Base-by-base conservation (phyloP, 2,113 vertebrate species). In the Labeo catla region DNA sequence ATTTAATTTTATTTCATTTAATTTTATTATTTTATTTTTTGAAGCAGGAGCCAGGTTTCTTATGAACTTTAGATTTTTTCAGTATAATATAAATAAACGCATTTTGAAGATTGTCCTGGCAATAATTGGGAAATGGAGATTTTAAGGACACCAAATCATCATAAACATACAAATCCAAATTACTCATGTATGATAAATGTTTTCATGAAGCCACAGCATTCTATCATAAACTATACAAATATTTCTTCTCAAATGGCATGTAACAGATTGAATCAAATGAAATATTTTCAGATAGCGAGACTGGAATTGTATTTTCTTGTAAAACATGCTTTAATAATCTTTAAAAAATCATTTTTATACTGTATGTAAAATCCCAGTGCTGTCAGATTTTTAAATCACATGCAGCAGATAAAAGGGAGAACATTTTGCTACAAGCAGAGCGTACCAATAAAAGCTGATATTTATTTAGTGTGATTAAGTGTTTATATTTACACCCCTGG, bases 391-490 rank as follows among this genome's bases (percentile, higher is more conserved):
- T 34, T 0, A 65, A 63, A 49, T 45, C 11, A 43, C 34, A 16
- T 21, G 80, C 10, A 50, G 16, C 63, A 39, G 23, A 68, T 49
- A 52, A 70, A 68, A 52, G 28, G 21, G 11, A 45, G 43, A 47
- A 13, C 0, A 2, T 36, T 83, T 39, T 45, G 66, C 49, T 10
- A 23, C 47, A 36, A 83, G 63, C 59, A 50, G 16, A 21, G 16
- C 19, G 4, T 52, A 39, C 47, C 63, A 82, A 70, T 68, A 39
- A 82, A 82, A 15, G 57, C 19, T 39, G 50, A 59, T 72, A 19
- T 84, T 39, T 84, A 73, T 84, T 83, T 83, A 83, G 11, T 9
- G 19, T 83, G 34, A 59, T 59, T 23, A 74, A 74, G 68, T 74
- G 66, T 84, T 83, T 83, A 70, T 83, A 36, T 68, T 74, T 74